Base-by-base conservation (phyloP, 1,140 invertebrate genomes). In the Drosophila lacertosa region DNA sequence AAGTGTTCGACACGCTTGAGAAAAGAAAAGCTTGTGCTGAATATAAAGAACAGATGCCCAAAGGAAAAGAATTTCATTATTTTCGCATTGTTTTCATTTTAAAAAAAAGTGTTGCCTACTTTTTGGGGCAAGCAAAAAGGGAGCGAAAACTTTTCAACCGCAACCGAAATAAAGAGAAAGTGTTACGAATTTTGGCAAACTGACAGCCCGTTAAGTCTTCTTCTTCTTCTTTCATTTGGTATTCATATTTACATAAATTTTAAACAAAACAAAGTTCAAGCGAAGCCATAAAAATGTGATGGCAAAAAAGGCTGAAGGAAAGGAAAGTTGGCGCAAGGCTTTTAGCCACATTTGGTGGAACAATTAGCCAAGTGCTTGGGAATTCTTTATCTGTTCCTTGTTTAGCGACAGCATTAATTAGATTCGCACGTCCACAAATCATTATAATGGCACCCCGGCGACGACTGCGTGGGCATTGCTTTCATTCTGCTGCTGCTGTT, bases 271-370 rank as follows among this genome's bases (percentile, higher is more conserved):
- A 83, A 83, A 83, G 78, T n/a, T n/a, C n/a, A n/a, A n/a, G n/a
- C n/a, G n/a, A n/a, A n/a, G 58, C 66, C 71, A 83, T 83, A 68
- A 84, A 84, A 86, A 74, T 69, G 47, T 84, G 80, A 84, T 86
- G 76, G 77, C 77, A 86, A 55, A 74, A 54, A 35, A 26, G 15
- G 60, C 59, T 10, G 47, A n/a, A 33, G 11, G 4, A 10, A 35
- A 5, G 11, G 4, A 35, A n/a, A 35, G 13, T 2, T 4, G 4
- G 33, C 20, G 20, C 7, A 7, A 5, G 26, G 3, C n/a, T 44
- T 58, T 15, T 4, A n/a, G 54, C 24, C 39, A 26, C 54, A 58
- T 4, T 11, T 40, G 53, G 4, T 18, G 22, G 13, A 26, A 53
- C 79, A 83, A 83, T 83, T 83, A 83, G 80, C 54, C 44, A 59